phyloP scores from a whole-genome alignment of 2,113 vertebrate genomes.

The Nestor notabilis region DNA sequence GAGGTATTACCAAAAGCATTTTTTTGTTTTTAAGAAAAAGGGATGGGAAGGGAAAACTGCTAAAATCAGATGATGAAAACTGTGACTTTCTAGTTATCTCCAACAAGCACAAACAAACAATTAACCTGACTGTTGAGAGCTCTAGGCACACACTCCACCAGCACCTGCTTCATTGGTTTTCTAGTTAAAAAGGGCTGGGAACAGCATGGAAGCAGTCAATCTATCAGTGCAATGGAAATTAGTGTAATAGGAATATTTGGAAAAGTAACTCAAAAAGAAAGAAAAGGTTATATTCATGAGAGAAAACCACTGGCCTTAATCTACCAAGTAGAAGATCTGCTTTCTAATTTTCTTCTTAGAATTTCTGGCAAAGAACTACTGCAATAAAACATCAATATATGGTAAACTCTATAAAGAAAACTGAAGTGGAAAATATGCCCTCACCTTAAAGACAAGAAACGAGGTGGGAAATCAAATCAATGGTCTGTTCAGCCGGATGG shows the following conservation, averaged over 20 bases:
- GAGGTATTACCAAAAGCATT: background rate
- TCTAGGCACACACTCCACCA: background rate
- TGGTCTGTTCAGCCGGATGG: background rate
- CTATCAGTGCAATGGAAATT: background rate
- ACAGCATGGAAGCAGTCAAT: background rate
- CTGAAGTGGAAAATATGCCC: conserved; percentile 10
- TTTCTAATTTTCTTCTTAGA: background rate
- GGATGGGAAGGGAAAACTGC: background rate
- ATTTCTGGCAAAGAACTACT: background rate
- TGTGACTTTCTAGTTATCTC: background rate
- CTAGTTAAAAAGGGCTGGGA: background rate
- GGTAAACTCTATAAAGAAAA: conserved; percentile 8
- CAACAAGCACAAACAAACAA: background rate
- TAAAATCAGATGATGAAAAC: background rate
- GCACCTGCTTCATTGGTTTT: background rate
- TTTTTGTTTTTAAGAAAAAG: background rate
- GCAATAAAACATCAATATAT: background rate
- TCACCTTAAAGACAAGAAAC: conserved; percentile 19
- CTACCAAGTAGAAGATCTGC: background rate
- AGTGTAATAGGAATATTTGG: background rate
- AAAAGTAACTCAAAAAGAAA: background rate
- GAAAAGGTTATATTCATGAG: background rate
- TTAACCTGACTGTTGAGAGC: background rate
- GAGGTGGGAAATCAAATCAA: conserved; percentile 27
- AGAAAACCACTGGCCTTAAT: background rate